Evolutionary conservation across 2,113 vertebrate genomes (phyloP).

Genomic region (Etheostoma spectabile): DNA sequence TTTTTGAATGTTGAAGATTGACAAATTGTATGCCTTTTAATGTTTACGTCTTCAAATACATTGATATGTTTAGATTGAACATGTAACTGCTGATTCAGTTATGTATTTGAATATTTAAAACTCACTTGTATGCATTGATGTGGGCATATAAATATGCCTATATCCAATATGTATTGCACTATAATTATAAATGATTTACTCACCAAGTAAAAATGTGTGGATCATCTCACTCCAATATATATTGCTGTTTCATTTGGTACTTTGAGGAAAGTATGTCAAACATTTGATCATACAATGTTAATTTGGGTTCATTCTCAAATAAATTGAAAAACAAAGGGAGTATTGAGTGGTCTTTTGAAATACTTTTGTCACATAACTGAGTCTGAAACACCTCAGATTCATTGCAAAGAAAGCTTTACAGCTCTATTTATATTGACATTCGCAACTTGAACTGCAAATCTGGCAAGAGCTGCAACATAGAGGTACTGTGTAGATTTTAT

Average conservation of each 20-base stretch:
- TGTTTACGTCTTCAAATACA: slow-evolving; percentile 41
- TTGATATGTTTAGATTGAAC: slow-evolving; percentile 26
- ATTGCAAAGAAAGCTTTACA: not conserved
- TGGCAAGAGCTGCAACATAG: not conserved
- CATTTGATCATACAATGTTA: slow-evolving; percentile 1
- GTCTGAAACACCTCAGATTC: not conserved
- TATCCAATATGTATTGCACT: slow-evolving; percentile 52
- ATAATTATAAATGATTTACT: slow-evolving; percentile 44
- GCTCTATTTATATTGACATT: not conserved
- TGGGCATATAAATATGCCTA: slow-evolving; percentile 24
- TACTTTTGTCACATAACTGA: not conserved
- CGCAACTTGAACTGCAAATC: not conserved
- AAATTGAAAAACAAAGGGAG: slow-evolving; percentile 3
- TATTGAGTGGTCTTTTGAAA: not conserved
- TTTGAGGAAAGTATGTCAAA: slow-evolving; percentile 4
- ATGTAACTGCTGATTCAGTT: slow-evolving; percentile 30
- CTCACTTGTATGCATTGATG: slow-evolving; percentile 39
- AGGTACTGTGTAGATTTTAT: not conserved
- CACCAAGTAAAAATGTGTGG: slow-evolving; percentile 10
- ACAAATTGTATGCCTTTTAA: slow-evolving; percentile 59
- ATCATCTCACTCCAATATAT: slow-evolving; percentile 23
- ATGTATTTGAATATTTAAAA: slow-evolving; percentile 43
- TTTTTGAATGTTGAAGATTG: slow-evolving; percentile 46
- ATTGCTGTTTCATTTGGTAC: slow-evolving; percentile 22
- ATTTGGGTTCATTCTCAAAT: slow-evolving; percentile 44